Conservation (phyloP, 2,888 invertebrate genomes). For the Cosmorhoe ocellata region DNA sequence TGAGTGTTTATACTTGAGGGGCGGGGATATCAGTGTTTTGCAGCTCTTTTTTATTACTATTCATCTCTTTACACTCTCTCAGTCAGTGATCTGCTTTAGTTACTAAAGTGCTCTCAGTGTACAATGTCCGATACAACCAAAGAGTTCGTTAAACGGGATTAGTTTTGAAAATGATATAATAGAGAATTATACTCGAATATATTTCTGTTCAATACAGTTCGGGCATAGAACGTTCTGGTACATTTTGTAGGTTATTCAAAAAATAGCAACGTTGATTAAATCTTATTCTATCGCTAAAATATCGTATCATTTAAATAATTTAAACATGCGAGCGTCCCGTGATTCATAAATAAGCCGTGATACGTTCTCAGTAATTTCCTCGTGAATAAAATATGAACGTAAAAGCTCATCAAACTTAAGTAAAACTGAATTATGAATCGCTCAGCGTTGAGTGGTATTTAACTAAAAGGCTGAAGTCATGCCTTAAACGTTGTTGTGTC, state of each 20-base stretch:
- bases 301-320: slow-evolving; percentile 19
- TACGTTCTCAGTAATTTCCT: slow-evolving; percentile 30
- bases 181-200: no score
- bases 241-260: not conserved
- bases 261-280: not conserved
- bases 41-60: slow-evolving; percentile 28
- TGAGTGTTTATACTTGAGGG: slow-evolving; percentile 43
- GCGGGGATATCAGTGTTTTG: slow-evolving; percentile 34
- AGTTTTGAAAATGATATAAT: no score
- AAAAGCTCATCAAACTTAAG: slow-evolving; percentile 37
- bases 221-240: no score
- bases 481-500: slow-evolving; percentile 1
- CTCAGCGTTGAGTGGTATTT: slow-evolving; percentile 27
- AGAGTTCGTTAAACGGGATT: no score
- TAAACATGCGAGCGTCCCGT: slow-evolving; percentile 20
- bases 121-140: no score
- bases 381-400: slow-evolving; percentile 37
- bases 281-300: slow-evolving; percentile 11
- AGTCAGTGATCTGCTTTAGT: no score
- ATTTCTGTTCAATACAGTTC: no score
- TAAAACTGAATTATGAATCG: slow-evolving; percentile 38
- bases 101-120: no score
- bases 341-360: slow-evolving; percentile 30
- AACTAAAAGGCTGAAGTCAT: slow-evolving; percentile 24
- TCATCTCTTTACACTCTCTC: not conserved